Conservation (phyloP, 2,888 invertebrate species). For the Tuta absoluta region DNA sequence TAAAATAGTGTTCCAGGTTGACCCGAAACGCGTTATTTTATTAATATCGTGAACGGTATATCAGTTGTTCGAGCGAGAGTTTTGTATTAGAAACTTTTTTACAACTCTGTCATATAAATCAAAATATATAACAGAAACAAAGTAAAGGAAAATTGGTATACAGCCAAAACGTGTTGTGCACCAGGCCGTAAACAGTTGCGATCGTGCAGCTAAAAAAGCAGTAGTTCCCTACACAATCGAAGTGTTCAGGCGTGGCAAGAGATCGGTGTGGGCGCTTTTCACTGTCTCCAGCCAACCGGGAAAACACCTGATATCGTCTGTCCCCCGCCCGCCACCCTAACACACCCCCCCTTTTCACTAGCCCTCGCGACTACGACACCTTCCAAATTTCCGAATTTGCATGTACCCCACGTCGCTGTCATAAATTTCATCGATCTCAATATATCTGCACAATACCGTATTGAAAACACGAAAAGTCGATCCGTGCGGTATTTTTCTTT, state of each 20-base stretch:
- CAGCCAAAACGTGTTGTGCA: not conserved
- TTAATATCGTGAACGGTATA: too few relatives aligned
- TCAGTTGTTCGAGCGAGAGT: too few relatives aligned
- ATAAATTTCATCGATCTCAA: slow-evolving; percentile 45
- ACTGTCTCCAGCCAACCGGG: slow-evolving; percentile 58
- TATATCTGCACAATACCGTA: slow-evolving; percentile 40
- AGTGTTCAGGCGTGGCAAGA: slow-evolving; percentile 63
- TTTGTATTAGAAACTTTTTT: too few relatives aligned
- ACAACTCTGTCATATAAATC: too few relatives aligned
- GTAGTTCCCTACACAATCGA: slow-evolving; percentile 43
- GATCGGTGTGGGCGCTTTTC: slow-evolving; percentile 64
- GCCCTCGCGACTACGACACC: not conserved
- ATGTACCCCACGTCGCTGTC: slow-evolving; percentile 39
- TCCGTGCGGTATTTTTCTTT: slow-evolving; percentile 33
- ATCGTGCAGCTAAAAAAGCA: slow-evolving; percentile 32
- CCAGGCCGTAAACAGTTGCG: slow-evolving; percentile 1
- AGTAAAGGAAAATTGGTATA: not conserved
- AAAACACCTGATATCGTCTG: slow-evolving; percentile 51
- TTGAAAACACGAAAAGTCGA: slow-evolving; percentile 43
- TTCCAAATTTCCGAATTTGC: slow-evolving; percentile 28
- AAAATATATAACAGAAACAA: not conserved
- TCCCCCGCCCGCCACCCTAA: slow-evolving; percentile 29
- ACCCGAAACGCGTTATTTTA: too few relatives aligned
- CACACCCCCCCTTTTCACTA: not conserved
- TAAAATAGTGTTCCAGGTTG: too few relatives aligned